Evolutionary conservation across 2,888 invertebrate species (phyloP), one percentile per base, ranked within the genome.

Genomic region (Lepidochitona cinerea): DNA sequence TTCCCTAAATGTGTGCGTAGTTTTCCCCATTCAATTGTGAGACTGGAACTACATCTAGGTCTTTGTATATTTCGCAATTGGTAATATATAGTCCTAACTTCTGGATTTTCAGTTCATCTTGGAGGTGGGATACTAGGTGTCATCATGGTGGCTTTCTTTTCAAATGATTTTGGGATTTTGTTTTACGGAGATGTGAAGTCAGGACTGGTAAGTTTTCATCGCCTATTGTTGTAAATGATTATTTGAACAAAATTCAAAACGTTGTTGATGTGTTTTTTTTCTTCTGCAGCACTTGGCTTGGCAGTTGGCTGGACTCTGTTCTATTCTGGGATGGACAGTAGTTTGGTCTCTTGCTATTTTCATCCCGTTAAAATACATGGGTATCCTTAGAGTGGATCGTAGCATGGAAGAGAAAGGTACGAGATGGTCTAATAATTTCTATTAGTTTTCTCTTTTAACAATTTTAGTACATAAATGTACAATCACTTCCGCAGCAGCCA

Each of bases 101-200:
- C n/a, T n/a, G n/a, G n/a, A n/a, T 64, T 66, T 68, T 64, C 72
- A 82, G 89, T 92, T 9, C 92, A 92, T 79, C 87, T 90, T 66
- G 92, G 91, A 6, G 91, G 91, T 23, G 92, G 92, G 12, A 75
- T 89, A 37, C 91, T 91, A 91, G 92, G 92, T n/a, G 81, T 91
- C 4, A 74, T 92, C 6, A 85, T 89, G 2, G 84, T 84, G 5
- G 86, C 90, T n/a, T 78, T 91, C 36, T 86, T 91, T 53, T 75
- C 68, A 33, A 29, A 35, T 14, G 52, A 59, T 32, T 41, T 49
- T 23, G 76, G 76, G n/a, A 33, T 76, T 12, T 18, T 78, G n/a
- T 72, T 52, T 33, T 35, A 36, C 23, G 37, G 69, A 33, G 72
- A 68, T 53, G 37, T 35, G 33, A 36, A 33, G n/a, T 52, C 76